These are phyloP conservation scores for Apostichopus parvimensis DNA, from an alignment of 35 echinoderm and acorn worm species.

Conservation along the genomic window DNA sequence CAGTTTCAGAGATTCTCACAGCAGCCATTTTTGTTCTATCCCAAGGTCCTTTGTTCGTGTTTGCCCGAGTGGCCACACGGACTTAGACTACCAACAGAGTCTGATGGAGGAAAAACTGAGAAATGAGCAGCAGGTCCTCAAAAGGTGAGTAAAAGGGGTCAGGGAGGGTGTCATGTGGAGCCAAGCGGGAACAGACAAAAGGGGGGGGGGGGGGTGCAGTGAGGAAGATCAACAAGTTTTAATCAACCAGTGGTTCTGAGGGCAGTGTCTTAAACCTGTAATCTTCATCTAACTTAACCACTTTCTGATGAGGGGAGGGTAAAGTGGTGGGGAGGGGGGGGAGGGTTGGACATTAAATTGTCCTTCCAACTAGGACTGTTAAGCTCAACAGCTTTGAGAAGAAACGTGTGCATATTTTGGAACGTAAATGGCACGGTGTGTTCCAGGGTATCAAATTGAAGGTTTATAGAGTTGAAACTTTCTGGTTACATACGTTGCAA, in stretches of 20 bases:
- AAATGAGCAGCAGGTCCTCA: constrained; percentile 78
- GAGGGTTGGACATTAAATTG: too few species aligned
- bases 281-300: too few species aligned
- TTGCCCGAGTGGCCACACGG: constrained; percentile 72
- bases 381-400: too few species aligned
- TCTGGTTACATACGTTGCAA: too few species aligned
- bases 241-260: neutral
- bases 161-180: neutral
- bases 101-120: constrained; percentile 79
- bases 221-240: neutral
- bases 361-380: too few species aligned
- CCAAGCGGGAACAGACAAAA: neutral
- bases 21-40: neutral
- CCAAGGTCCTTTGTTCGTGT: constrained; percentile 57
- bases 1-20: neutral
- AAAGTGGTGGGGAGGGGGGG: too few species aligned
- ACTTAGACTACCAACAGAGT: constrained; percentile 90
- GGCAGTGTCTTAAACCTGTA: too few species aligned
- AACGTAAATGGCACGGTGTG: too few species aligned
- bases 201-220: neutral
- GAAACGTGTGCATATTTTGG: too few species aligned
- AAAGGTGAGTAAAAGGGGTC: constrained; percentile 60
- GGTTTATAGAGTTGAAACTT: too few species aligned
- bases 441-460: too few species aligned
- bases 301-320: too few species aligned